phyloP scores from a whole-genome alignment of 2,888 invertebrate species.

The Hypomecis atomaria region DNA sequence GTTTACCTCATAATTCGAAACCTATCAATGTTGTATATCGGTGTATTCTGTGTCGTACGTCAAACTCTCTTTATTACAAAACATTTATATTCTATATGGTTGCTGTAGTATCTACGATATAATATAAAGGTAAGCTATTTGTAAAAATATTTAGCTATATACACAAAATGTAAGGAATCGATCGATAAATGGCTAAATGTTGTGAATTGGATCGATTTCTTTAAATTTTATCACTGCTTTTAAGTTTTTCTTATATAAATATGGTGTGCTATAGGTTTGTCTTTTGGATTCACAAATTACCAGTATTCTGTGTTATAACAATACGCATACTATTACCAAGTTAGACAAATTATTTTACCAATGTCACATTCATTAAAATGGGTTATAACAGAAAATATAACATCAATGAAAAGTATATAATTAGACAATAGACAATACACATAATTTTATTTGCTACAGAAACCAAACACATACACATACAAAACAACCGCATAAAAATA shows the following conservation, averaged over 20 bases:
- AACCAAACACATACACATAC: no score
- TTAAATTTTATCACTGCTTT: constrained; percentile 48
- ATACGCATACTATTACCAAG: no score
- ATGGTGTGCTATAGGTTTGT: constrained; percentile 19
- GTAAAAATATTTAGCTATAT: constrained; percentile 22
- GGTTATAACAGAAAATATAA: no score
- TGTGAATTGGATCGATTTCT: neutral
- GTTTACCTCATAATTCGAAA: constrained; percentile 40
- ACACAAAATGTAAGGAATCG: constrained; percentile 1
- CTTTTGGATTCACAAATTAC: constrained; percentile 2
- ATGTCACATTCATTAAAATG: no score
- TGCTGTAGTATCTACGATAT: constrained; percentile 32
- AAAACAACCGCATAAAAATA: no score
- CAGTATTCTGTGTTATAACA: constrained; percentile 1
- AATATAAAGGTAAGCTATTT: neutral
- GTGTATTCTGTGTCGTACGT: constrained; percentile 31
- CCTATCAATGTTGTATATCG: constrained; percentile 42
- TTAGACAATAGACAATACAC: no score
- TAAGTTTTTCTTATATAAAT: constrained; percentile 46
- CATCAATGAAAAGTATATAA: neutral
- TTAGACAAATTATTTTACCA: no score
- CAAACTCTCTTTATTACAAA: constrained; percentile 42
- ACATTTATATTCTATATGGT: constrained; percentile 38
- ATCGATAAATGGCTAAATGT: neutral
- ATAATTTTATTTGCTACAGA: no score